Percentiles rank a stretch among this genome's conserved stretches.
These are phyloP conservation scores for Takifugu flavidus DNA, from an alignment of 2,113 vertebrate genomes.

Conservation along the genomic window DNA sequence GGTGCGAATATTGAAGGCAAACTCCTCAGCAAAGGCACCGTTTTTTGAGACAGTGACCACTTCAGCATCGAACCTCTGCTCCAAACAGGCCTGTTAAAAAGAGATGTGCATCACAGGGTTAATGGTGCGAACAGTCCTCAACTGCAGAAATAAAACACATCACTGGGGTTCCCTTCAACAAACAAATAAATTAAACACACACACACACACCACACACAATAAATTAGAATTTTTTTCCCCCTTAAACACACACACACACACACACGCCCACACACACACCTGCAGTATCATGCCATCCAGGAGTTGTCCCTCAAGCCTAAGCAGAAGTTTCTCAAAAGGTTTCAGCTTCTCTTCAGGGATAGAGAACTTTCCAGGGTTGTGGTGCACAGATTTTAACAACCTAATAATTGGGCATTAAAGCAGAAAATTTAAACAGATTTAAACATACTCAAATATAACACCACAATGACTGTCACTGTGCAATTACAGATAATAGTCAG, in stretches of 20 bases:
- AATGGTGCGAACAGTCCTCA: neutral
- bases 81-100: constrained; percentile 85
- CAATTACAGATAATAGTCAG: neutral
- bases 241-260: no score
- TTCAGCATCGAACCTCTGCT: constrained; percentile 93
- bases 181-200: no score
- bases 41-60: constrained; percentile 91
- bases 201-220: no score
- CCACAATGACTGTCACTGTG: neutral
- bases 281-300: constrained; percentile 95
- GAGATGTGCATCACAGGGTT: neutral
- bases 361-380: constrained; percentile 94
- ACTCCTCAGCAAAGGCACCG: constrained; percentile 93
- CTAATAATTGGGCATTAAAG: constrained; percentile 54
- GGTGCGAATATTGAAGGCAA: constrained; percentile 86
- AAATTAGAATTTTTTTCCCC: no score
- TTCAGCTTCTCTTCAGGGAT: constrained; percentile 95
- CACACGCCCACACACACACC: constrained; percentile 66
- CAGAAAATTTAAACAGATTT: neutral
- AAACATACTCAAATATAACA: neutral
- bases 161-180: no score
- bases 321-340: constrained; percentile 94
- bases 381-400: constrained; percentile 96
- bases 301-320: constrained; percentile 92
- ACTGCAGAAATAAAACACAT: neutral